A percentile compares a stretch with the other conserved stretches of the same genome.
phyloP scores from a whole-genome alignment of 2,113 vertebrate species.

The Perca flavescens region DNA sequence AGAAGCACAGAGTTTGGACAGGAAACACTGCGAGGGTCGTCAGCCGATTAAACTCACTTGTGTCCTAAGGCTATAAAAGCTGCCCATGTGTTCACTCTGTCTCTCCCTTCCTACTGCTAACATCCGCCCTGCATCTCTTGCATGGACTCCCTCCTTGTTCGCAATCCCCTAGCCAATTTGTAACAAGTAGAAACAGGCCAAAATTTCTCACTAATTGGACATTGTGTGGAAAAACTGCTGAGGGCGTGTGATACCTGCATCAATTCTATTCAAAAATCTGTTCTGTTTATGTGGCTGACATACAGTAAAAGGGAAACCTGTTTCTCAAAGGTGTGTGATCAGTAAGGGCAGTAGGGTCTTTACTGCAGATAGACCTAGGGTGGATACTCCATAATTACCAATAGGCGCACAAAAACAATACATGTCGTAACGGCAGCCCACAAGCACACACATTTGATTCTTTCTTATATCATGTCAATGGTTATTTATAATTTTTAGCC shows the following conservation, averaged over 20 bases:
- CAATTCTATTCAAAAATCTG: background rate
- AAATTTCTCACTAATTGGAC: background rate
- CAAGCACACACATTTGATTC: background rate
- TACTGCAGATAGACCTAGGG: background rate
- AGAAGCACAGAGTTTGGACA: background rate
- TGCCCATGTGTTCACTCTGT: background rate
- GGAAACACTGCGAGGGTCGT: background rate
- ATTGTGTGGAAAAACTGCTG: background rate
- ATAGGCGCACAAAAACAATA: background rate
- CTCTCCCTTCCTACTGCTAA: background rate
- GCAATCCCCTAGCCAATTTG: background rate
- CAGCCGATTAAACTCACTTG: background rate
- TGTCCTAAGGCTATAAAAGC: background rate
- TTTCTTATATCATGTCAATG: too few species aligned
- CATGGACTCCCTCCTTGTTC: background rate
- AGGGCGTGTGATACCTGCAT: background rate
- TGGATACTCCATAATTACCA: background rate
- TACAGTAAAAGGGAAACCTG: too few species aligned
- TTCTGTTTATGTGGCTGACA: background rate
- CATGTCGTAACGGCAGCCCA: background rate
- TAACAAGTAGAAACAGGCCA: background rate
- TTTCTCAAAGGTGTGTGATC: background rate
- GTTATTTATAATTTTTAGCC: too few species aligned
- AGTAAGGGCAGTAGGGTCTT: background rate
- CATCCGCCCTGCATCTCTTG: background rate